Evolutionary conservation across 2,797 vertebrate species (phyloP).

Genomic region (Salarias fasciatus): DNA sequence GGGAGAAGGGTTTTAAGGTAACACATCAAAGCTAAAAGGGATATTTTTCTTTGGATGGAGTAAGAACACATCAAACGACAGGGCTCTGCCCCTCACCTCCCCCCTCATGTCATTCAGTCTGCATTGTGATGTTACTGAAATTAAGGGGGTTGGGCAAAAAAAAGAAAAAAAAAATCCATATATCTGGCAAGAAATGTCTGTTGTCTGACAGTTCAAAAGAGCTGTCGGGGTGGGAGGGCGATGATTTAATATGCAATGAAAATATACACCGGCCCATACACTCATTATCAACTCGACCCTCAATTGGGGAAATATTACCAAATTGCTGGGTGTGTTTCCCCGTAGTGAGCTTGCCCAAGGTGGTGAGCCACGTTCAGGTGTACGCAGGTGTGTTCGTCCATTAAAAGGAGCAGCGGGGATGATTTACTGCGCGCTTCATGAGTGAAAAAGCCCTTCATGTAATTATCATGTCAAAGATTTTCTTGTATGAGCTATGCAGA

Average conservation of each 20-base stretch:
- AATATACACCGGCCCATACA: conserved; percentile 40
- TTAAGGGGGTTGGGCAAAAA: conserved; percentile 61
- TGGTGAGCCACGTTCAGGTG: conserved; percentile 52
- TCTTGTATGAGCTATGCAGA: conserved; percentile 32
- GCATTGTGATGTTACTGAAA: conserved; percentile 72
- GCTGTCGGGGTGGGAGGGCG: conserved; percentile 37
- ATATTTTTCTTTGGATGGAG: conserved; percentile 69
- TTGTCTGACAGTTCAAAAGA: conserved; percentile 76
- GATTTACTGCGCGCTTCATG: conserved; percentile 61
- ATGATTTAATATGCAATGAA: conserved; percentile 73
- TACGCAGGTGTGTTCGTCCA: conserved; percentile 54
- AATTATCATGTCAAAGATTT: conserved; percentile 69
- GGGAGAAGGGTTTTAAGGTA: conserved; percentile 50
- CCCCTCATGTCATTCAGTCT: conserved; percentile 40
- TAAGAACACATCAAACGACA: conserved; percentile 77
- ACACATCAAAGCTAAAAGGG: conserved; percentile 72
- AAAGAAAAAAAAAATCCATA: conserved; percentile 68
- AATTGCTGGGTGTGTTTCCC: conserved; percentile 65
- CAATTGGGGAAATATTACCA: conserved; percentile 62
- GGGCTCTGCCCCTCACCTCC: conserved; percentile 5
- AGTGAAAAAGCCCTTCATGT: conserved; percentile 39
- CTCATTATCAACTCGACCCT: conserved; percentile 47
- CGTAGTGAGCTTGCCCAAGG: conserved; percentile 35
- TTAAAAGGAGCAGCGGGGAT: conserved; percentile 39
- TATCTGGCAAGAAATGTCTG: conserved; percentile 68